A percentile compares a stretch with the other conserved stretches of the same genome.
phyloP scores from a whole-genome alignment of 2,797 vertebrate species.

The Microchirus variegatus region DNA sequence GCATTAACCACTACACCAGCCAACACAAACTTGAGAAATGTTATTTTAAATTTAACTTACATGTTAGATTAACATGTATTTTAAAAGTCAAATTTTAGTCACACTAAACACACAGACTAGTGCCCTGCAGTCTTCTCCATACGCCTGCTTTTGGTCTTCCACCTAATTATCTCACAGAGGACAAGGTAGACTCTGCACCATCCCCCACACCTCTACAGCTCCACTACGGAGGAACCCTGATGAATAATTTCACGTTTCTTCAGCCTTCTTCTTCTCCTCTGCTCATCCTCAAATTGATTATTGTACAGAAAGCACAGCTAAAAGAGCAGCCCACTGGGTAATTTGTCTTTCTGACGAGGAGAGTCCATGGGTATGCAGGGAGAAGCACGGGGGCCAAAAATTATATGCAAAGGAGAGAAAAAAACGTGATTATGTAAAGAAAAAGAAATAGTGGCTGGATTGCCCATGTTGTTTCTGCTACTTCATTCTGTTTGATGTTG shows the following conservation, averaged over 20 bases:
- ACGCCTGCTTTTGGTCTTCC: constrained; percentile 60
- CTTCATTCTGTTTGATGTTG: constrained; percentile 79
- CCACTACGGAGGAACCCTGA: constrained; percentile 64
- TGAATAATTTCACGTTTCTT: constrained; percentile 83
- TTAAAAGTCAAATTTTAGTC: too few species aligned
- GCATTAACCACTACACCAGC: too few species aligned
- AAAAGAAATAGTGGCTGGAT: constrained; percentile 67
- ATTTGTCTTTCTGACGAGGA: constrained; percentile 76
- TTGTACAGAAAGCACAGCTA: constrained; percentile 76
- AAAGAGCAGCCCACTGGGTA: constrained; percentile 75
- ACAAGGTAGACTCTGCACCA: constrained; percentile 61
- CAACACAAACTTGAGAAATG: too few species aligned
- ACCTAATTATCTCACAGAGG: constrained; percentile 72
- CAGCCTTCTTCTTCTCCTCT: constrained; percentile 60
- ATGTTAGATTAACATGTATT: too few species aligned
- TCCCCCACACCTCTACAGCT: constrained; percentile 62
- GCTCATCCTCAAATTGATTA: constrained; percentile 80
- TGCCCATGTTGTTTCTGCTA: constrained; percentile 65
- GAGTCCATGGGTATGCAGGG: constrained; percentile 56
- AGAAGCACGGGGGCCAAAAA: constrained; percentile 35
- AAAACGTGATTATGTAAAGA: constrained; percentile 56
- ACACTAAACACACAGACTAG: background rate
- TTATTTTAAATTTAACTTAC: too few species aligned
- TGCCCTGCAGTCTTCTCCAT: constrained; percentile 35
- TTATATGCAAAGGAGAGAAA: constrained; percentile 51